Evolutionary conservation across 2,888 invertebrate genomes (phyloP), one percentile per base, ranked within the genome.

Genomic region (Xestobium rufovillosum): DNA sequence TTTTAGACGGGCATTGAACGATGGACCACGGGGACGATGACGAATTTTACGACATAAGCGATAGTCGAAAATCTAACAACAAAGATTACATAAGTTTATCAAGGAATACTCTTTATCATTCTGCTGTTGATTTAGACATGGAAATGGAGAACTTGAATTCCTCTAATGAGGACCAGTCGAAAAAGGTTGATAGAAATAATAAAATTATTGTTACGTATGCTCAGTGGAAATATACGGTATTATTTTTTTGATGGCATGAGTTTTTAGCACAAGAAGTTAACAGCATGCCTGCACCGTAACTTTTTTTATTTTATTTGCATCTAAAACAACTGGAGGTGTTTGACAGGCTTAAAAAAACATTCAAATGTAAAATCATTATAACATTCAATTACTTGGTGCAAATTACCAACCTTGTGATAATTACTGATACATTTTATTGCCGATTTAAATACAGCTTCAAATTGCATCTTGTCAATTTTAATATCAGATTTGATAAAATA

Each of bases 201-300:
- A 70, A 67, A 67, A 71, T 68, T 63, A 66, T 69, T 64, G 48
- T 53, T 47, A 51, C 73, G 56, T 73, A 73, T 67, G 66, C 68
- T 65, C 71, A 73, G 67, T 74, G 73, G 74, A 72, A 70, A 67
- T 66, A 69, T 69, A 70, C 71, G 74, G 73, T 74, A 74, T 63
- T 54, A 51, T 47, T 44, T 41, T 36, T 39, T 46, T 40, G 23
- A 26, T 17, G 27, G 12, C n/a, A n/a, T n/a, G n/a, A n/a, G n/a
- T 28, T 17, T 25, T 30, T 31, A 11, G 11, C n/a, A 26, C 23
- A 14, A 19, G 6, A 6, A 19, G 6, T 8, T 6, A 19, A n/a
- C 6, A 6, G 23, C 23, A 19, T 19, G n/a, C n/a, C n/a, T n/a
- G 23, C 23, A n/a, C 6, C n/a, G n/a, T 19, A 19, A 19, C n/a